Percentiles rank a stretch among this genome's conserved stretches.
Evolutionary conservation across 2,113 vertebrate genomes (phyloP).

Genomic region (Poeciliopsis occidentalis): DNA sequence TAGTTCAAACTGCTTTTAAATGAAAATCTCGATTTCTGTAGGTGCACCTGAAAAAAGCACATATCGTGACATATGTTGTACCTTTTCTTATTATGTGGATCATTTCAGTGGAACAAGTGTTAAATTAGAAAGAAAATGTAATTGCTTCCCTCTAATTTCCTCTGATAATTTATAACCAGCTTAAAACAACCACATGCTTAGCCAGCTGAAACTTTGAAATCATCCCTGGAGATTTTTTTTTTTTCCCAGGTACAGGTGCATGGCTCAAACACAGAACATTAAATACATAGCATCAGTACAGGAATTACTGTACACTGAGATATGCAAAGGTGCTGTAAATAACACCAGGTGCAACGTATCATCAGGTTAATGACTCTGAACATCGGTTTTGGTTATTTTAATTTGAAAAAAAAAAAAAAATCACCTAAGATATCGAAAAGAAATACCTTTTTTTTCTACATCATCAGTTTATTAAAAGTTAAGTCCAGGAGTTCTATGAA

Average conservation of each 20-base stretch:
- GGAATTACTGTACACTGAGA: conserved; percentile 17
- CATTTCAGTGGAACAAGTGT: conserved; percentile 72
- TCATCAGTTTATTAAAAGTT: neutral
- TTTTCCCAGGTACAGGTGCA: conserved; percentile 59
- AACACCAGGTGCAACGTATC: neutral
- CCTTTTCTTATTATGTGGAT: conserved; percentile 54
- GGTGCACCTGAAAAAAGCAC: conserved; percentile 31
- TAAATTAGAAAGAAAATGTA: conserved; percentile 76
- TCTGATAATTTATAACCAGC: conserved; percentile 69
- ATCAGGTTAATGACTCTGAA: neutral
- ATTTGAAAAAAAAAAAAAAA: neutral
- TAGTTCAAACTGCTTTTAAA: conserved; percentile 12
- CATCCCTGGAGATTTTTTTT: conserved; percentile 46
- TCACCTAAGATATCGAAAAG: neutral
- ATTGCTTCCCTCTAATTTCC: conserved; percentile 72
- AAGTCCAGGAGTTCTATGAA: neutral
- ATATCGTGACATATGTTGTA: conserved; percentile 16
- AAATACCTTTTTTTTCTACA: neutral
- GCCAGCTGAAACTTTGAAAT: conserved; percentile 56
- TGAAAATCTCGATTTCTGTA: conserved; percentile 32
- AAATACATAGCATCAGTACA: conserved; percentile 40
- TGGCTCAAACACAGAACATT: conserved; percentile 46
- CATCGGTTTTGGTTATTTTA: neutral
- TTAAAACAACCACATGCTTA: conserved; percentile 65
- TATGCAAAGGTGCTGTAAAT: conserved; percentile 11